phyloP scores from a whole-genome alignment of 2,797 vertebrate genomes.

The Pagetopsis macropterus region DNA sequence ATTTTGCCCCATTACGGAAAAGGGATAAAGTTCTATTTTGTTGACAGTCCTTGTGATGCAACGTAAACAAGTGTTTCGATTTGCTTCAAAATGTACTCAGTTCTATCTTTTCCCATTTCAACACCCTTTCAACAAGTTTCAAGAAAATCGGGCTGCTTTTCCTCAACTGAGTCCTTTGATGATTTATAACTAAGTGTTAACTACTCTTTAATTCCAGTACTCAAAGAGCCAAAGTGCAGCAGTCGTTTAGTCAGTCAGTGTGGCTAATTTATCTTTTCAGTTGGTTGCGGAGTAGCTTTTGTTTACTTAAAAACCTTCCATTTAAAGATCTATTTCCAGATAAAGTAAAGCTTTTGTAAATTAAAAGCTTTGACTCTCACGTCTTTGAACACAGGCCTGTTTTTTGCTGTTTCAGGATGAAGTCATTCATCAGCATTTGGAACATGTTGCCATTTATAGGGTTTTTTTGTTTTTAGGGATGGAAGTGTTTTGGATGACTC shows the following conservation, averaged over 20 bases:
- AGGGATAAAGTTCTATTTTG: no score
- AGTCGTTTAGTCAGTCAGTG: no score
- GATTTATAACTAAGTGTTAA: background rate
- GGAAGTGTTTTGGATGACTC: conserved; percentile 1
- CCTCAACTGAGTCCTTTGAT: background rate
- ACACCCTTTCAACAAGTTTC: no score
- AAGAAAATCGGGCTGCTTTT: no score
- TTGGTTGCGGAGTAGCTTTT: background rate
- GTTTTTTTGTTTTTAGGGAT: background rate
- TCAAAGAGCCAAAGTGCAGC: background rate
- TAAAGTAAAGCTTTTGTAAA: conserved; percentile 1
- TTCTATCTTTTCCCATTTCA: no score
- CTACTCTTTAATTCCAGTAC: background rate
- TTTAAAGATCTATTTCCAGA: background rate
- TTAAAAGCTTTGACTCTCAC: background rate
- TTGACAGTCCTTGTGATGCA: no score
- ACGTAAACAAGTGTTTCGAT: no score
- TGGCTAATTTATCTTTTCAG: background rate
- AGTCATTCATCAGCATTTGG: conserved; percentile 12
- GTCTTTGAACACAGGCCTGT: background rate
- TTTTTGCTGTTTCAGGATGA: conserved; percentile 11
- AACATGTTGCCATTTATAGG: conserved; percentile 2
- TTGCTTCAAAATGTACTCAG: no score
- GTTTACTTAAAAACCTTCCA: background rate
- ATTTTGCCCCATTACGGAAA: no score